Percentiles rank a stretch among this genome's conserved stretches.
phyloP scores from a whole-genome alignment of 2,888 invertebrate species.

The Sabellastarte sp. region DNA sequence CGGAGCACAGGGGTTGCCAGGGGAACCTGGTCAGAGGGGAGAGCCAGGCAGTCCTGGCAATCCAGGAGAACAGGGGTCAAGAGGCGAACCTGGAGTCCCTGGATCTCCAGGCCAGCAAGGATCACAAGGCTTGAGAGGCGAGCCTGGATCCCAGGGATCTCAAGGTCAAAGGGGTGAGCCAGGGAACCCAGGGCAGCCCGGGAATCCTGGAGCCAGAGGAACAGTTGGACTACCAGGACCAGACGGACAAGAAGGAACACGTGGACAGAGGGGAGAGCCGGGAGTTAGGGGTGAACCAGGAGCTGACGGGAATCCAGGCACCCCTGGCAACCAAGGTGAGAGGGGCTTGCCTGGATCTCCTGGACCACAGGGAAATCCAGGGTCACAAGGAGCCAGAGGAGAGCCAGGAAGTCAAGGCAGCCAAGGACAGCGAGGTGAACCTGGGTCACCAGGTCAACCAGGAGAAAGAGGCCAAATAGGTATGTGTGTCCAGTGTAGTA shows the following conservation, averaged over 20 bases:
- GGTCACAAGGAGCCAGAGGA: slow-evolving; percentile 18
- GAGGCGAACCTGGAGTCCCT: slow-evolving; percentile 20
- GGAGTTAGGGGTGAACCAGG: background rate
- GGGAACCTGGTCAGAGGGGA: slow-evolving; percentile 13
- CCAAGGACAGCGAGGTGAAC: background rate
- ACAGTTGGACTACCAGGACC: slow-evolving; percentile 8
- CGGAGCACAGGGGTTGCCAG: background rate
- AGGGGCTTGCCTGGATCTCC: slow-evolving; percentile 13
- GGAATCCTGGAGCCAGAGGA: slow-evolving; percentile 10
- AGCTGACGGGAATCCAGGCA: slow-evolving; percentile 6
- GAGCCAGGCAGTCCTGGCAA: slow-evolving; percentile 13
- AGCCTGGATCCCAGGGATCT: slow-evolving; percentile 15
- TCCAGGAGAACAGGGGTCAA: slow-evolving; percentile 18
- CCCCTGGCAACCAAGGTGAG: slow-evolving; percentile 1
- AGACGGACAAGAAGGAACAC: background rate
- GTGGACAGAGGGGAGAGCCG: background rate
- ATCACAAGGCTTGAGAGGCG: slow-evolving; percentile 18
- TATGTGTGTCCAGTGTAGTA: slow-evolving; percentile 12
- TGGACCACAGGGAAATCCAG: slow-evolving; percentile 13
- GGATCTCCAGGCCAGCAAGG: slow-evolving; percentile 24
- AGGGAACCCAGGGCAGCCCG: slow-evolving; percentile 18
- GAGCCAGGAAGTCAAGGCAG: background rate
- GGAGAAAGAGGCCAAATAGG: slow-evolving; percentile 14
- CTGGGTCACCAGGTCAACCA: background rate
- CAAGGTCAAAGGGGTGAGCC: slow-evolving; percentile 9